Evolutionary conservation across 2,888 invertebrate genomes (phyloP).

Genomic region (Caenorhabditis becei): DNA sequence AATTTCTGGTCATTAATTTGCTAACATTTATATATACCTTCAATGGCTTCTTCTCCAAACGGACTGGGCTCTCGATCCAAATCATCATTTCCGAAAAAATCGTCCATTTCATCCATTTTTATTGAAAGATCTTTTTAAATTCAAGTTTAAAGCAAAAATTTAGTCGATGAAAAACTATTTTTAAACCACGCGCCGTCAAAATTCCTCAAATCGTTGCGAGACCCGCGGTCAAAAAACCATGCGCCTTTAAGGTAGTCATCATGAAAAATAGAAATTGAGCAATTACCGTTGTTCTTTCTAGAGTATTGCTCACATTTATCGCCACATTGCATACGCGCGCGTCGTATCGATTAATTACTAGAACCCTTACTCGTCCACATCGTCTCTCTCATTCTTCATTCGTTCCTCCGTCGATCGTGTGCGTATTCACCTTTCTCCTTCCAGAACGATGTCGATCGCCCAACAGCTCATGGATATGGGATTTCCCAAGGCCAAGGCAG

Average conservation of each 20-base stretch:
- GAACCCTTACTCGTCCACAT: not conserved
- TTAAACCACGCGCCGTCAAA: constrained; percentile 32
- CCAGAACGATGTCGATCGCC: constrained; percentile 51
- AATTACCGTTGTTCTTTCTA: not conserved
- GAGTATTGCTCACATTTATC: too few relatives aligned
- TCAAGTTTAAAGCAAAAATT: not conserved
- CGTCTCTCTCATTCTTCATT: not conserved
- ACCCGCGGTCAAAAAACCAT: constrained; percentile 6
- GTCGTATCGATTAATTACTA: not conserved
- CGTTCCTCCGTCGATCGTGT: not conserved
- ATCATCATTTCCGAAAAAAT: constrained; percentile 70
- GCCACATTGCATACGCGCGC: not conserved
- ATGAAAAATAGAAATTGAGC: not conserved
- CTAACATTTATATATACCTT: constrained; percentile 19
- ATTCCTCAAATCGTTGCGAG: constrained; percentile 24
- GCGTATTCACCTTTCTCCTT: not conserved
- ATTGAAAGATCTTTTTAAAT: not conserved
- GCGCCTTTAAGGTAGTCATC: constrained; percentile 37
- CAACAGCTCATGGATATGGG: constrained; percentile 70
- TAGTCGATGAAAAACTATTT: not conserved
- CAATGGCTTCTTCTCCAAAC: constrained; percentile 59
- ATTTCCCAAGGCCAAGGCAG: constrained; percentile 58
- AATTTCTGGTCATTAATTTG: not conserved
- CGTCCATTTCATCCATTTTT: constrained; percentile 63
- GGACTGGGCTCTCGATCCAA: constrained; percentile 60